Evolutionary conservation across 2,797 vertebrate genomes (phyloP).

Genomic region (Cyprinella venusta): DNA sequence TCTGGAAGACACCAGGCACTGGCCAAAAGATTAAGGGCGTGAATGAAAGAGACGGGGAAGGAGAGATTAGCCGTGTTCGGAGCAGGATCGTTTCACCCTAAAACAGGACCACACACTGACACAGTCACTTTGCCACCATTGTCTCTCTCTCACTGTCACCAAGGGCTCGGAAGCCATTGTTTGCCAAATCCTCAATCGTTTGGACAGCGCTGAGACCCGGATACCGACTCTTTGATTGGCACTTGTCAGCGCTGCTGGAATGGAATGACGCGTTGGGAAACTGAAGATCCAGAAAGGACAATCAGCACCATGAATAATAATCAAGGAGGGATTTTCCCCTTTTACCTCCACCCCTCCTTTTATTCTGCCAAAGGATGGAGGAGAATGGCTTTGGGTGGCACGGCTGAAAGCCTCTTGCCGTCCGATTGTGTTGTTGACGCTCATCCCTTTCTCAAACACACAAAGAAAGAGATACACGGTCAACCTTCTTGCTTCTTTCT

Average conservation of each 20-base stretch:
- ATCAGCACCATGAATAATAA: slow-evolving; percentile 86
- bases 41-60: slow-evolving; percentile 86
- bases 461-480: slow-evolving; percentile 82
- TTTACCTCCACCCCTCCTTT: slow-evolving; percentile 69
- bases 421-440: slow-evolving; percentile 83
- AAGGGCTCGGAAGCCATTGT: slow-evolving; percentile 86
- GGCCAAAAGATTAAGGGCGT: slow-evolving; percentile 88
- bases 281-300: slow-evolving; percentile 78
- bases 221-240: slow-evolving; percentile 90
- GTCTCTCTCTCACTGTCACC: slow-evolving; percentile 83
- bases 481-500: slow-evolving; percentile 78
- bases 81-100: slow-evolving; percentile 75
- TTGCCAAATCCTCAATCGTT: slow-evolving; percentile 80
- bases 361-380: slow-evolving; percentile 67
- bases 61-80: slow-evolving; percentile 91
- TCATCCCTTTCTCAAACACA: slow-evolving; percentile 87
- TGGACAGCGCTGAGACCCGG: slow-evolving; percentile 63
- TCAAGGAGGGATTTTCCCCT: slow-evolving; percentile 80
- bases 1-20: slow-evolving; percentile 82
- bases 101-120: slow-evolving; percentile 95
- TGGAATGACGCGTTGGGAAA: slow-evolving; percentile 85
- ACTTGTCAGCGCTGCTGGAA: slow-evolving; percentile 92
- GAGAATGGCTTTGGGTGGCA: slow-evolving; percentile 91
- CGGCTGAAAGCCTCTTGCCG: slow-evolving; percentile 80
- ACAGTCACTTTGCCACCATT: slow-evolving; percentile 85